phyloP scores from a whole-genome alignment of 2,888 invertebrate species.

The Agrotis exclamationis region DNA sequence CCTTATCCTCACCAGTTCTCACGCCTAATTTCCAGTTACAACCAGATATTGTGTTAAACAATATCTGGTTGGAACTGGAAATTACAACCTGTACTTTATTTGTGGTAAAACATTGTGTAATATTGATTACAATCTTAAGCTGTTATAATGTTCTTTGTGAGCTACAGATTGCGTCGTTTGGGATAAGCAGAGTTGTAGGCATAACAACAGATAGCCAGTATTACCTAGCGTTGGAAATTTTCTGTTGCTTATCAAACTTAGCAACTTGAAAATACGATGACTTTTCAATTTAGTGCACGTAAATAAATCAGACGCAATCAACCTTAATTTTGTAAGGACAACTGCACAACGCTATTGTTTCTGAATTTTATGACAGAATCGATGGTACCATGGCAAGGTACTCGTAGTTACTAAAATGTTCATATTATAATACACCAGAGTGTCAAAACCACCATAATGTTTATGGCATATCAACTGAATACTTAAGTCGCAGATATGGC shows the following conservation, averaged over 20 bases:
- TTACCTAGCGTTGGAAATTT: not conserved
- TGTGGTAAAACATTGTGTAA: conserved; percentile 2
- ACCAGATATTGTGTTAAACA: not conserved
- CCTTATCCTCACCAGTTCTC: not conserved
- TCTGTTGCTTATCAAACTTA: not conserved
- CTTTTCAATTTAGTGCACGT: no score
- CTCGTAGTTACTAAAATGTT: no score
- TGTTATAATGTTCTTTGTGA: not conserved
- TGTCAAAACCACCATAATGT: no score
- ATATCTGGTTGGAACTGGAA: no score
- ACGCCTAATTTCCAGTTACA: not conserved
- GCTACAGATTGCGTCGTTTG: not conserved
- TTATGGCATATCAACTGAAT: no score
- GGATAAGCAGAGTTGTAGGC: not conserved
- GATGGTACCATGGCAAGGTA: no score
- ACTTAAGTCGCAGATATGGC: no score
- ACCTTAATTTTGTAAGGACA: no score
- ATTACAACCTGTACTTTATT: not conserved
- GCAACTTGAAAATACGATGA: not conserved
- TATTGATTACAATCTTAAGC: not conserved
- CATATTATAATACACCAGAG: no score
- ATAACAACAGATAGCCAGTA: not conserved
- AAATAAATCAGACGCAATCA: no score
- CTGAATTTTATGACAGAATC: no score
- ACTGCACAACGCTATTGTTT: no score